These are phyloP conservation scores for Pachycephala philippinensis DNA, from an alignment of 2,113 vertebrate genomes.

Conservation along the genomic window DNA sequence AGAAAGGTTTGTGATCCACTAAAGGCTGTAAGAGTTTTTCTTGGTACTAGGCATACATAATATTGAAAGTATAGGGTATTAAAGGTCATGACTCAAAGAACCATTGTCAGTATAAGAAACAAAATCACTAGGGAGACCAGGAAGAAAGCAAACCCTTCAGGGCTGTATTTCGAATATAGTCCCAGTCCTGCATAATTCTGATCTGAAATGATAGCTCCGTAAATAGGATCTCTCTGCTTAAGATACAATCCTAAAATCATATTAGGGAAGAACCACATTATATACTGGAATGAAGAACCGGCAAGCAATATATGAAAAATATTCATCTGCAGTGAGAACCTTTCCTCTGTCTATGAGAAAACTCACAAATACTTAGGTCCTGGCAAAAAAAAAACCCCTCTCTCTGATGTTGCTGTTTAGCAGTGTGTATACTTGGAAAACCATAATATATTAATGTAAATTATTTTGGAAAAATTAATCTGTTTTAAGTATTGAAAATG, in stretches of 20 bases:
- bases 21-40: neutral
- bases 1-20: neutral
- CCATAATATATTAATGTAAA: neutral
- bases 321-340: neutral
- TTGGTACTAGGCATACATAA: neutral
- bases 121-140: neutral
- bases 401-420: neutral
- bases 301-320: neutral
- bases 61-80: neutral
- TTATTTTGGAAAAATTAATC: neutral
- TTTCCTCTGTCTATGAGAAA: neutral
- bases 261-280: neutral
- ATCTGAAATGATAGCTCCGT: neutral
- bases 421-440: neutral
- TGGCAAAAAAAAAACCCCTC: neutral
- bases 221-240: neutral
- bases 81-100: neutral
- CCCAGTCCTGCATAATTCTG: neutral
- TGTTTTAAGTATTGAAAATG: neutral
- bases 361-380: neutral
- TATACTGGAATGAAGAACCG: neutral
- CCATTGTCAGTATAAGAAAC: neutral
- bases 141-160: neutral
- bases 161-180: neutral
- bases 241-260: neutral